Conservation (phyloP, 2,888 invertebrate species). For the Zaprionus lineosus region DNA sequence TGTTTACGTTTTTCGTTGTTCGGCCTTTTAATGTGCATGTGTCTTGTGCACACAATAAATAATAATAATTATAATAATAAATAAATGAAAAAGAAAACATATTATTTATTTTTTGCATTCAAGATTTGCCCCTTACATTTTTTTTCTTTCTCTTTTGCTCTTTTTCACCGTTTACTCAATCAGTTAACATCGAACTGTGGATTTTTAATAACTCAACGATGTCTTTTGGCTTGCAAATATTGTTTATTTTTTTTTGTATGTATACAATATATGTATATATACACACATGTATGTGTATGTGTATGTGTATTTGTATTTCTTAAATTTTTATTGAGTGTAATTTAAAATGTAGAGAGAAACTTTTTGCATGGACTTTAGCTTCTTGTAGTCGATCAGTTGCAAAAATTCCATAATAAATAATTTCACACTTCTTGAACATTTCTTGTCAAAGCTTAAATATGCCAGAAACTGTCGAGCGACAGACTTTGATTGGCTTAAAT, state of each 20-base stretch:
- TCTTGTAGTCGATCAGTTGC: conserved; percentile 29
- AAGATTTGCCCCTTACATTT: conserved; percentile 17
- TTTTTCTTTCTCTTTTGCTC: conserved; percentile 8
- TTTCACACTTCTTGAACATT: conserved; percentile 57
- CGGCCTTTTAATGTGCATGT: conserved; percentile 32
- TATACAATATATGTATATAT: too few relatives aligned
- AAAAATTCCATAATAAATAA: conserved; percentile 62
- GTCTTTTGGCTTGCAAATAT: conserved; percentile 19
- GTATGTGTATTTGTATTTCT: neutral
- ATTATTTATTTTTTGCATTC: conserved; percentile 16
- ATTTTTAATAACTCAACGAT: conserved; percentile 49
- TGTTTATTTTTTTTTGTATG: conserved; percentile 3
- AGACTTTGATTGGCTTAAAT: conserved; percentile 31
- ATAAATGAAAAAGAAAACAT: conserved; percentile 14
- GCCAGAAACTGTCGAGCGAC: conserved; percentile 41
- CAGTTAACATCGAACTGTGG: conserved; percentile 59
- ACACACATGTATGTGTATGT: too few relatives aligned
- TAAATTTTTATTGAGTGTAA: too few relatives aligned
- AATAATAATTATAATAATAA: conserved; percentile 24
- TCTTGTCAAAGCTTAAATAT: conserved; percentile 50
- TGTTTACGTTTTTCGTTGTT: conserved; percentile 30
- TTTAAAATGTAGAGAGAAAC: conserved; percentile 15
- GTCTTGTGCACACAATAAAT: conserved; percentile 14
- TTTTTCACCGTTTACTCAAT: conserved; percentile 49
- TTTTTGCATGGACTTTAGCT: conserved; percentile 7